Evolutionary conservation across 1,140 invertebrate genomes (phyloP), one percentile per base, ranked within the genome.

Genomic region (Cydia splendana): DNA sequence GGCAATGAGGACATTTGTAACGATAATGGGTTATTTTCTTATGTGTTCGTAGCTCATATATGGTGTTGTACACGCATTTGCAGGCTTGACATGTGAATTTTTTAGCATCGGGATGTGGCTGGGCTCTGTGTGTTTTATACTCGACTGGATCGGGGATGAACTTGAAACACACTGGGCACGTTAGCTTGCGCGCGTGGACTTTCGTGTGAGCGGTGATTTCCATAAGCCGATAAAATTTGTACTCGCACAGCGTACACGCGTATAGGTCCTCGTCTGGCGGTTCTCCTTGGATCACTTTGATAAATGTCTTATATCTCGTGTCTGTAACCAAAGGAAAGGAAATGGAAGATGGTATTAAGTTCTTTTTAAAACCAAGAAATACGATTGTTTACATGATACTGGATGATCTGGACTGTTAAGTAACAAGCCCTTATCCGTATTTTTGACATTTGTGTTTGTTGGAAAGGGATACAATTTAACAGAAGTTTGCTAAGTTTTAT

Each of bases 291-390:
- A 62, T 62, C 57, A 62, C 57, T 62, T 3, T 62, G 57, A 62
- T n/a, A 62, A 24, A 62, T 20, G 9, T 24, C 20, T 62, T 62
- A 62, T 62, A 62, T 24, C 57, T 62, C 57, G 57, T 20, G 57
- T 62, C 57, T 62, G 57, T 10, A 24, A 62, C 18, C 57, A 62
- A 62, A 62, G 57, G 57, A 62, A 62, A 62, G 20, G 57, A 24
- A 62, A 24, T 10, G 1, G 10, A 24, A 2, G 57, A 62, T 62
- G 13, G 13, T 48, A 48, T 42, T 42, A 48, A 48, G 38, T 42
- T 42, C 38, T 10, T 42, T 42, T 42, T 9, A 15, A 48, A 48
- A 48, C 42, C 42, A 45, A 1, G 1, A 13, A 45, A 12, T 45
- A 45, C 45, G 45, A 13, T 48, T 15, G 7, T 9, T 30, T 30